These are phyloP conservation scores for Drosophila hydei DNA, from an alignment of 1,140 invertebrate species.

Conservation along the genomic window DNA sequence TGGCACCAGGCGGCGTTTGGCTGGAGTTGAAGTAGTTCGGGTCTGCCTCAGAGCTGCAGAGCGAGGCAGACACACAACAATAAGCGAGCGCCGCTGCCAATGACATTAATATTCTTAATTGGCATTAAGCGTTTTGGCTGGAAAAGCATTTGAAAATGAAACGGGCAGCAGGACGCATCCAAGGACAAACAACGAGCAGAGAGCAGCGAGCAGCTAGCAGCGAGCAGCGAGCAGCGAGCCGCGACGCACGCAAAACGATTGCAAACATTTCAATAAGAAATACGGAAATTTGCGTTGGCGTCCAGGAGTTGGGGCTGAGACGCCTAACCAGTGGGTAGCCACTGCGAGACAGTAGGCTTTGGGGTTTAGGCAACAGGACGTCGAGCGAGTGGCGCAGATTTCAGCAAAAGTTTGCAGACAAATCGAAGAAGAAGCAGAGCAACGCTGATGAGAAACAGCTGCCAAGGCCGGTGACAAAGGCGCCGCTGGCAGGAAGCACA, in stretches of 20 bases:
- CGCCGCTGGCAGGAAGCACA: not conserved
- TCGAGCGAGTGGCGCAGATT: constrained; percentile 26
- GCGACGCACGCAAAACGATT: constrained; percentile 19
- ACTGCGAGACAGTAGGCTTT: not conserved
- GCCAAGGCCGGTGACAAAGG: not conserved
- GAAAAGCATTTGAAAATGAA: constrained; percentile 43
- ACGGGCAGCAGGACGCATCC: not conserved
- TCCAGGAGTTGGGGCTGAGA: not conserved
- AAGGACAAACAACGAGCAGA: constrained; percentile 6
- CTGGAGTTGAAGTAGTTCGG: not conserved
- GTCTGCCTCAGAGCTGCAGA: no score
- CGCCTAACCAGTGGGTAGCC: not conserved
- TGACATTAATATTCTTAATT: constrained; percentile 79
- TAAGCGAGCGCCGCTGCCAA: constrained; percentile 61
- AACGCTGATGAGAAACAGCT: constrained; percentile 25
- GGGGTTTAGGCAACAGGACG: not conserved
- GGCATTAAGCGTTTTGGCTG: constrained; percentile 67
- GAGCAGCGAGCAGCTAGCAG: no score
- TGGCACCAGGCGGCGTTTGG: not conserved
- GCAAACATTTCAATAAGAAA: constrained; percentile 56
- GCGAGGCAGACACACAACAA: constrained; percentile 2
- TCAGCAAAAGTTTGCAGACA: constrained; percentile 44
- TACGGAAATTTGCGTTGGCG: constrained; percentile 32
- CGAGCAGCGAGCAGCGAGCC: no score
- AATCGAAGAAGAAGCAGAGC: constrained; percentile 8